Evolutionary conservation across 1,140 invertebrate genomes (phyloP), one percentile per base, ranked within the genome.

Genomic region (Pteromalus puparum): DNA sequence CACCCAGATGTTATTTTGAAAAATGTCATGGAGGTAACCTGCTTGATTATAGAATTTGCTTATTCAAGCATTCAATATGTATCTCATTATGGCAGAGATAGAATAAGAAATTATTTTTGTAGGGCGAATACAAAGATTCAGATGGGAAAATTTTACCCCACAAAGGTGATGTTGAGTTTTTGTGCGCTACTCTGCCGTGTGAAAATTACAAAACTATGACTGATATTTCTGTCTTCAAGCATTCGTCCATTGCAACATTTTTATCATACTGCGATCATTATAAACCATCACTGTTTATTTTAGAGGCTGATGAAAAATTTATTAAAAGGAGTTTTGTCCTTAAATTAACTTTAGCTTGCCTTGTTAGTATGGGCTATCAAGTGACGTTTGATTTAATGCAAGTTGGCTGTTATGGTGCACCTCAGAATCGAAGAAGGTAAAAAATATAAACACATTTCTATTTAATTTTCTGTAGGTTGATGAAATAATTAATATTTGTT

Each of bases 131-230:
- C 24, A 72, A 87, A 28, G 93, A 70, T 15, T 13, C 65, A 5
- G 93, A 93, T 74, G 95, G 95, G 6, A 94, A 96, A 95, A 5
- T 90, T 15, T 91, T 98, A 53, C 97, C 97, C 0, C 91, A 94
- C 88, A 96, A 95, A 89, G 97, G 97, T 9, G 96, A 98, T 81
- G 97, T 98, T 0, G 97, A 98, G 87, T 89, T 98, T 68, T 89
- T 98, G 5, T 97, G 97, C 89, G 97, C 97, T 67, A 97, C 97
- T 9, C 97, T 97, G 15, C 97, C 97, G 1, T 98, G 97, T 90
- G 97, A 98, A 93, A 97, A 97, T 0, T 98, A 98, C 91, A 97
- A 96, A 84, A 96, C 96, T 28, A 97, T 98, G 96, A 98, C 98
- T 92, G 93, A 97, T 18, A 98, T 98, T 90, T 97, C 97, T 91